Base-by-base conservation (phyloP, 2,113 vertebrate species). In the Prietella phreatophila region DNA sequence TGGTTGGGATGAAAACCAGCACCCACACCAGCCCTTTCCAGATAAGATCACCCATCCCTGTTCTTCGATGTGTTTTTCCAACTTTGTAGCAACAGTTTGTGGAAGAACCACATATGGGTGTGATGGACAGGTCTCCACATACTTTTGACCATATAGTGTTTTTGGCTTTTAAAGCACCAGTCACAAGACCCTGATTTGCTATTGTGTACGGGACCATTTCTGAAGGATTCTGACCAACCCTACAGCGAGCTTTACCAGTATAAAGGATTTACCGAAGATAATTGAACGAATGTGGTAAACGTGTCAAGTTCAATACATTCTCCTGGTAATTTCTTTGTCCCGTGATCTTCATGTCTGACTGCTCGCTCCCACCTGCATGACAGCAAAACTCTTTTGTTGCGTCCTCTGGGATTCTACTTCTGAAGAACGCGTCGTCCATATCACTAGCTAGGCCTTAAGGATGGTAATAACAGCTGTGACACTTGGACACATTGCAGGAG, bases 121-220 rank as follows among this genome's bases (percentile, higher is more conserved):
- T 69, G 30, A 36, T 69, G 30, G 67, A 19, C 14, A 36, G 14
- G 30, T 71, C 30, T 33, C 15, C 30, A 71, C 19, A 42, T 73
- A 22, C 19, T 10, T 73, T 42, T 73, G 69, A 19, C 33, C 36
- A 27, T 76, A 27, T 25, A 76, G 11, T 50, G 20, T 42, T 20
- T 82, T 58, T 63, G 50, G 13, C 79, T 87, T 71, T 71, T 58
- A 71, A 87, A 86, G 27, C 50, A 22, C 61, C 42, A 79, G 73
- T 61, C 58, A 53, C 27, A 42, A 60, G 22, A 56, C 14, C 13
- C 25, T 22, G 75, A 85, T 10, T 47, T 50, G 47, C 47, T 50
- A 50, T 50, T 50, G 71, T 22, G 8, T 25, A 42, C 9, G 19
- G 6, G 5, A 19, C 63, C 69, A 36, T 71, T 33, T 22, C 39